Percentiles rank a stretch among this genome's conserved stretches.
Conservation (phyloP, 92 coral and sea anemone species). For the Metridium senile region DNA sequence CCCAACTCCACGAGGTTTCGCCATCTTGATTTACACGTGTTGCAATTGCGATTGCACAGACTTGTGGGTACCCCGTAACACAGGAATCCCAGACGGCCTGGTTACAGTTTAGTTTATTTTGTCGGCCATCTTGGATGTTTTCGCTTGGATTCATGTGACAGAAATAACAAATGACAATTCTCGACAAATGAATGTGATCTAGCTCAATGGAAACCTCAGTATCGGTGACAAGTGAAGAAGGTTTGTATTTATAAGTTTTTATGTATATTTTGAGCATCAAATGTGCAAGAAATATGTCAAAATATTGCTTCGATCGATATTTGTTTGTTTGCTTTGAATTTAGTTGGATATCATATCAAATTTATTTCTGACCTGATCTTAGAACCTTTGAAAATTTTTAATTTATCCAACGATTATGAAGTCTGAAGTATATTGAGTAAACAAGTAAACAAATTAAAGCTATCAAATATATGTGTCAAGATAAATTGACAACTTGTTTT, state of each 20-base stretch:
- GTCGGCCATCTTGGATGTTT: conserved; percentile 26
- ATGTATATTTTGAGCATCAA: background rate
- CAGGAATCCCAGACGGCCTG: conserved; percentile 42
- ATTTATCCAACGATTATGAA: too few species aligned
- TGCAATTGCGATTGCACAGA: background rate
- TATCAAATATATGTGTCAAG: too few species aligned
- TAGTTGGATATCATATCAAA: too few species aligned
- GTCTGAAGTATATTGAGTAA: too few species aligned
- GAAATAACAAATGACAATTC: background rate
- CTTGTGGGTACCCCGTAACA: background rate
- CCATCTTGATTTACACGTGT: conserved; percentile 11
- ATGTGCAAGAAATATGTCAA: background rate
- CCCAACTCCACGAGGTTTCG: background rate
- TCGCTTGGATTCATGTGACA: background rate
- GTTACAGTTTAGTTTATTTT: background rate
- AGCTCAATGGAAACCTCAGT: conserved; percentile 12
- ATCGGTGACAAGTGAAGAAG: conserved; percentile 15
- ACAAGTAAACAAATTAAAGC: too few species aligned
- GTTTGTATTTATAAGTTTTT: conserved; percentile 9
- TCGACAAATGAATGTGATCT: background rate
- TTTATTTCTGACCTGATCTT: too few species aligned
- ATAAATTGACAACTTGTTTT: too few species aligned
- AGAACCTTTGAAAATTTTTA: too few species aligned
- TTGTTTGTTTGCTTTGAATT: background rate
- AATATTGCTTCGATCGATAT: background rate